Base-by-base conservation (phyloP, 2,113 vertebrate genomes). In the Recurvirostra avosetta region DNA sequence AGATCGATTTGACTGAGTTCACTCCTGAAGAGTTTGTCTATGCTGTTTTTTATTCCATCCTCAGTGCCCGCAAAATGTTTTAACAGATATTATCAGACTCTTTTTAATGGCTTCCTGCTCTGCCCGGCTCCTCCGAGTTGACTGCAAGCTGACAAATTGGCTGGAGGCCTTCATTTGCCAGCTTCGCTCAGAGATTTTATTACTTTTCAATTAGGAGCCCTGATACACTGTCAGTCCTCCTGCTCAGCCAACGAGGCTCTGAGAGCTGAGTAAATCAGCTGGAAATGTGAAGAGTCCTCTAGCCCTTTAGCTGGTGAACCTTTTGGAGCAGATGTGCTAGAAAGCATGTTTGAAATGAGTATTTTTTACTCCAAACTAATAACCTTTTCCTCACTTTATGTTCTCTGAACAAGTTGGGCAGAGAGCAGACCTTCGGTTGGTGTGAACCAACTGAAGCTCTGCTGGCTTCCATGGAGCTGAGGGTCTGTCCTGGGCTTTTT, bases 71-170 rank as follows among this genome's bases (percentile, higher is more conserved):
- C 73, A 84, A 95, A 97, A 95, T 92, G 80, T 85, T 94, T 97
- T 84, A 97, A 95, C 93, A 97, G 96, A 88, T 61, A 96, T 90
- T 94, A 96, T 88, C 96, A 93, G 97, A 94, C 81, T 96, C 96
- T 96, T 95, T 97, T 97, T 96, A 96, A 95, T 97, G 94, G 96
- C 82, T 95, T 95, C 92, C 94, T 96, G 96, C 94, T 97, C 94
- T 97, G 59, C 96, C 94, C 34, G 4, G 92, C 95, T 98, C 96
- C 94, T 96, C 62, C 0, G 86, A 96, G 96, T 95, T 97, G 96
- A 95, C 97, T 98, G 97, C 88, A 97, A 97, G 96, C 97, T 97
- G 98, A 98, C 97, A 97, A 96, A 96, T 88, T 87, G 96, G 96
- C 96, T 97, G 38, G 94, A 96, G 97, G 95, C 94, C 82, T 97